phyloP scores from a whole-genome alignment of 1,140 invertebrate species.

The Drosophila nigrodunni region DNA sequence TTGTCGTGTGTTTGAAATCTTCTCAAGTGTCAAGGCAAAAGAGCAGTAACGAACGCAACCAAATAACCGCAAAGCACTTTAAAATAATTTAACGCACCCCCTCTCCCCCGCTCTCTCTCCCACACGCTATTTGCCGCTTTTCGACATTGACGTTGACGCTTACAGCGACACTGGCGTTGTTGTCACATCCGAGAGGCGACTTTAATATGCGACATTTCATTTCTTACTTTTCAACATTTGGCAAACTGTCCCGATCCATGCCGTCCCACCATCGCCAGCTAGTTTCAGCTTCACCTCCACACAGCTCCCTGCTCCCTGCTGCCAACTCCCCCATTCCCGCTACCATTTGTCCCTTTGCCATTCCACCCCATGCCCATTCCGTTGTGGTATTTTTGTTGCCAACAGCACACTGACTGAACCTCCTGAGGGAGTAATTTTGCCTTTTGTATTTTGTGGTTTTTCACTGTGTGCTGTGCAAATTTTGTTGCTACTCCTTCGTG shows the following conservation, averaged over 20 bases:
- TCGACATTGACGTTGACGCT: conserved; percentile 37
- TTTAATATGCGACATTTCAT: conserved; percentile 74
- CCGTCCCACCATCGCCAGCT: conserved; percentile 8
- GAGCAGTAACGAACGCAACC: conserved; percentile 43
- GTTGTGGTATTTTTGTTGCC: conserved; percentile 40
- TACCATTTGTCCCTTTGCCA: neutral
- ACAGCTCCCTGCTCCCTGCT: neutral
- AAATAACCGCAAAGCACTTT: conserved; percentile 75
- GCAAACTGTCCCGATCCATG: conserved; percentile 13
- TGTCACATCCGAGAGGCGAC: conserved; percentile 48
- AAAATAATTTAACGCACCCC: conserved; percentile 66
- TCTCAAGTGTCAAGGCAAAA: conserved; percentile 52
- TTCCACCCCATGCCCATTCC: neutral
- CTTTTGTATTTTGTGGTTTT: conserved; percentile 80
- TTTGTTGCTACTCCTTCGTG: conserved; percentile 35
- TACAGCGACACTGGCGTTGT: conserved; percentile 25
- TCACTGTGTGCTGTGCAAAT: conserved; percentile 31
- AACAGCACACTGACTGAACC: conserved; percentile 12
- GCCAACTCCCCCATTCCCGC: neutral
- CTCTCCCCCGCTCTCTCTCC: neutral
- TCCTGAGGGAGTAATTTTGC: conserved; percentile 77
- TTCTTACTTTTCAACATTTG: conserved; percentile 57
- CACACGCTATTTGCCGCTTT: conserved; percentile 1
- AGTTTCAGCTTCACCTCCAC: conserved; percentile 23
- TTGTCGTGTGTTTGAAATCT: conserved; percentile 29